Evolutionary conservation across 1,140 invertebrate species (phyloP), one percentile per base, ranked within the genome.

Genomic region (Physella acuta): DNA sequence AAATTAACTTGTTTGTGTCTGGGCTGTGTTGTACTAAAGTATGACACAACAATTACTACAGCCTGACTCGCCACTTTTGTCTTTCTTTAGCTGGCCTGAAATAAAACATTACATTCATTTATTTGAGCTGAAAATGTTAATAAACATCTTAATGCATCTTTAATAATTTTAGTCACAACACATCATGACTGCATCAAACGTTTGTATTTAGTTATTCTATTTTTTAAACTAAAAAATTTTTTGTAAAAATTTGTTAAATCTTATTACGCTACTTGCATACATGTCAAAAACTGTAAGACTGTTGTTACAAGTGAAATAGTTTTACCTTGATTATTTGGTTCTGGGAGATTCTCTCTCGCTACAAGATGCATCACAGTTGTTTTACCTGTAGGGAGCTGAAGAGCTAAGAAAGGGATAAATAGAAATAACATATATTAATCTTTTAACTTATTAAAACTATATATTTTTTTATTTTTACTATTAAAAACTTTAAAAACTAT

Each of bases 311-410:
- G n/a, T n/a, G n/a, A n/a, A n/a, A n/a, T n/a, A n/a, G 20, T n/a
- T 24, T 28, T 87, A 97, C 95, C 95, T 91, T 96, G 94, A 83
- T 94, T 96, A 88, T 98, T 98, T 76, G 97, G 96, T 88, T 99
- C 96, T 78, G 97, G 97, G 84, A 99, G 89, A 87, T 97, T 98
- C 88, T 99, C 97, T 86, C 97, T 90, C 75, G 97, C 95, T 81
- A 99, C 96, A 77, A 99, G 90, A 89, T 99, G 97, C 97, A 99
- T 99, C 79, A 99, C 97, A 82, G 95, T 97, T 76, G 96, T 98
- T 87, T 95, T 96, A 76, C 95, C 95, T 77, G 93, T 90, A 73
- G 95, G 94, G 84, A 99, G 90, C 80, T 95, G 95, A 79, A 99
- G 89, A 75, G 97, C 97, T 86, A 78, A 58, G 72, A 86, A 70